Evolutionary conservation across 2,797 vertebrate genomes (phyloP), one percentile per base, ranked within the genome.

Genomic region (Argentina silus): DNA sequence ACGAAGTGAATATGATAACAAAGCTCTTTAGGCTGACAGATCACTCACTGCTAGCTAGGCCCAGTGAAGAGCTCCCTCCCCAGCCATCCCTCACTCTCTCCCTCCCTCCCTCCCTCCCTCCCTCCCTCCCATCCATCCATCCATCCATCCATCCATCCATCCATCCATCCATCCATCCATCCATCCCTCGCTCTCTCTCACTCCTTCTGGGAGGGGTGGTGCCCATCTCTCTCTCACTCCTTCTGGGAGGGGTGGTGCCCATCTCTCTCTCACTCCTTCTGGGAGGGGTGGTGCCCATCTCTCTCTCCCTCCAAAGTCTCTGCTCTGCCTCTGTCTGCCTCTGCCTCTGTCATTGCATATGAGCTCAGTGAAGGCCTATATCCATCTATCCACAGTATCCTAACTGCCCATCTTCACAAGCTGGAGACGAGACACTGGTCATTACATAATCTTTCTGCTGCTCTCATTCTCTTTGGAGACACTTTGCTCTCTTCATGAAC

Each of bases 11-110:
- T 77, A 76, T 77, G 78, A 74, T 82, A 87, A 85, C 83, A 85
- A 80, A 87, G 83, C 79, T 89, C 86, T 84, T 86, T 83, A 84
- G 78, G 84, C 84, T 68, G 77, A 82, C 76, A 76, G 73, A 81
- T 84, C 59, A 45, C 78, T 84, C 59, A 45, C 78, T 85, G 76
- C 83, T 36, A 55, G 2, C 27, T 42, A 55, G 59, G 48, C 11
- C 60, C 55, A 71, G 69, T 21, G 66, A 86, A 70, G 69, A 72
- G 64, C 74, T 78, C 81, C 69, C 70, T 69, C 21, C 69, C 66
- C 77, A 71, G 77, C 73, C 5, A 51, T 70, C 48, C 10, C 23
- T 17, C 0, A 1, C 17, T 69, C 23, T 67, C 69, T 23, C 63
- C 27, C 60, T 68, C 69, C 73, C 21, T 44, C 43, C 61, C 65